A percentile compares a stretch with the other conserved stretches of the same genome.
phyloP scores from a whole-genome alignment of 2,797 vertebrate species.

The Microtus agrestis region DNA sequence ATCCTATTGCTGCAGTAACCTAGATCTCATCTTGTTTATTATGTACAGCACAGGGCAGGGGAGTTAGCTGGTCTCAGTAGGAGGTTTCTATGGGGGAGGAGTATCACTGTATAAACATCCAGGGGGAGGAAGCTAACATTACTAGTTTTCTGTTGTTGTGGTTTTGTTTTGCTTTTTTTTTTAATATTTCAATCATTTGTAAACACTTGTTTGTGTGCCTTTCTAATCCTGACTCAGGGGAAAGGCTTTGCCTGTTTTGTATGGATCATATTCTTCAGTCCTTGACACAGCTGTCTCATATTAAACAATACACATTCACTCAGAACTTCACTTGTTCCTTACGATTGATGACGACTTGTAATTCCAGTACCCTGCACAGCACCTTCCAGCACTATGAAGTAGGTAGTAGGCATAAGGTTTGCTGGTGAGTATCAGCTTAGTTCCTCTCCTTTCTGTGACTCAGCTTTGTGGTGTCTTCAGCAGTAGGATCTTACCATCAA shows the following conservation, averaged over 20 bases:
- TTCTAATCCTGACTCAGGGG: not conserved
- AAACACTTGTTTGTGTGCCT: not conserved
- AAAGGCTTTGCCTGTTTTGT: not conserved
- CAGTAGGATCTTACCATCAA: not conserved
- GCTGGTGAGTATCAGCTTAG: not conserved
- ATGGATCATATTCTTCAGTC: no score
- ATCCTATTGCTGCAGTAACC: not conserved
- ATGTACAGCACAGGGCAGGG: not conserved
- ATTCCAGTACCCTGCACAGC: not conserved
- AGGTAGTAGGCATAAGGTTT: not conserved
- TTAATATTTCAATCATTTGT: not conserved
- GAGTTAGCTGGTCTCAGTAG: not conserved
- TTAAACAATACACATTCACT: not conserved
- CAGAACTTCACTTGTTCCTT: not conserved
- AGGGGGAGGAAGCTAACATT: no score
- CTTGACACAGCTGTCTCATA: not conserved
- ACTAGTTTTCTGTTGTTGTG: not conserved
- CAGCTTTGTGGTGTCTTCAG: not conserved
- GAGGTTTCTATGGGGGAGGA: no score
- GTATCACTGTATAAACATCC: not conserved
- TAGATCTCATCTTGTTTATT: not conserved
- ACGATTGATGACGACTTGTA: not conserved
- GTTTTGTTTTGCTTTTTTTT: not conserved
- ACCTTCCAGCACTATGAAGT: not conserved
- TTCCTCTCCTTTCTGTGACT: not conserved